These are phyloP conservation scores for Resseliella maxima DNA, from an alignment of 2,888 invertebrate genomes.

Conservation along the genomic window DNA sequence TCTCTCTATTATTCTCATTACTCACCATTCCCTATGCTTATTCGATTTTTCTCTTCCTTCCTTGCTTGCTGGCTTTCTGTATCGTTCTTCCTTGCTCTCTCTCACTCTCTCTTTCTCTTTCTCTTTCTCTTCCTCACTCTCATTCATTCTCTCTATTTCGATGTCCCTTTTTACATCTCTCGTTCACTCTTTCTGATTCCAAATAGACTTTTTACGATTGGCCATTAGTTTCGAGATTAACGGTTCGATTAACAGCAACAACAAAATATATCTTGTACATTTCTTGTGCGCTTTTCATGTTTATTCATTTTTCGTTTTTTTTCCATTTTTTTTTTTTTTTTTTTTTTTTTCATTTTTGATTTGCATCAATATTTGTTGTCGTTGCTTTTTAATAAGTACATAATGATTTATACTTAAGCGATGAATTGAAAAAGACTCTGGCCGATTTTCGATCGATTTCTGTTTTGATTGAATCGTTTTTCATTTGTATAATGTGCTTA, in stretches of 20 bases:
- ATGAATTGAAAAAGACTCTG: conserved; percentile 15
- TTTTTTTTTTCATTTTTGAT: background rate
- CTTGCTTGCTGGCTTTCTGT: too few relatives aligned
- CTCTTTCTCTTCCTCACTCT: background rate
- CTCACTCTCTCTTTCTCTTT: background rate
- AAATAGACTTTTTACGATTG: background rate
- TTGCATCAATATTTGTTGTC: background rate
- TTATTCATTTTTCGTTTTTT: background rate
- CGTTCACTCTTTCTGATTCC: background rate
- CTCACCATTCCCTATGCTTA: too few relatives aligned
- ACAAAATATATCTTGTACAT: background rate
- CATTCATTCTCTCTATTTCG: background rate
- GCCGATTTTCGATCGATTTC: conserved; percentile 22
- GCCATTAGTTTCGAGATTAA: conserved; percentile 25
- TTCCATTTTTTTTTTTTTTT: background rate
- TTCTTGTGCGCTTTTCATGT: background rate
- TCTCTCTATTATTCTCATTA: too few relatives aligned
- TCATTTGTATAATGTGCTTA: background rate
- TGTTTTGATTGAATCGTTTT: background rate
- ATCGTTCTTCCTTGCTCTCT: too few relatives aligned
- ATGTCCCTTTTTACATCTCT: background rate
- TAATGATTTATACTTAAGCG: background rate
- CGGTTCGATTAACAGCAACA: conserved; percentile 8
- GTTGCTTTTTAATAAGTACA: background rate
- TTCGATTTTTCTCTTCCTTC: too few relatives aligned